These are phyloP conservation scores for Diplogasteroides magnus DNA, from an alignment of 1,140 invertebrate species.

Conservation along the genomic window DNA sequence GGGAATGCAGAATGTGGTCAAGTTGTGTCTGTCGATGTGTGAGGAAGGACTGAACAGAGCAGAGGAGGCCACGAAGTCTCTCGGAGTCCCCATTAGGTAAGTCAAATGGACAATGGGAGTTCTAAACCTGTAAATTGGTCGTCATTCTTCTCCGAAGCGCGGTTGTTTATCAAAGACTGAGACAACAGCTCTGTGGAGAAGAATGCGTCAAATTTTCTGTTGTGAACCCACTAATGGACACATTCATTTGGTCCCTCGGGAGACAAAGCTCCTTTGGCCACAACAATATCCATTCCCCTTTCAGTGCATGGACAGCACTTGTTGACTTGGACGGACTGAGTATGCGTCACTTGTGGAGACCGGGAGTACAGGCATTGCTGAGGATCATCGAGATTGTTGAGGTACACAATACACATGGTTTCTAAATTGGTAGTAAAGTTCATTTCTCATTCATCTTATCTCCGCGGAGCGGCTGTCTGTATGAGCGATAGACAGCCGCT, in stretches of 20 bases:
- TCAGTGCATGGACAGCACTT: constrained; percentile 73
- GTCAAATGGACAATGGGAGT: not conserved
- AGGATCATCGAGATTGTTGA: constrained; percentile 89
- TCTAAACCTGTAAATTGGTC: constrained; percentile 11
- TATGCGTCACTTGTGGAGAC: constrained; percentile 89
- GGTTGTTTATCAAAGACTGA: too few species aligned
- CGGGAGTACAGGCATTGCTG: constrained; percentile 80
- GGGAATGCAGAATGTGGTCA: constrained; percentile 84
- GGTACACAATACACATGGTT: constrained; percentile 26
- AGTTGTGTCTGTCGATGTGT: constrained; percentile 80
- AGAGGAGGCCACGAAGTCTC: constrained; percentile 82
- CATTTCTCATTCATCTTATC: too few species aligned
- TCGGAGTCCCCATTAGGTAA: constrained; percentile 63
- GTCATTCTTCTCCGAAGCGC: too few species aligned
- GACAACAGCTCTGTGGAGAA: too few species aligned
- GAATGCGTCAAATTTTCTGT: too few species aligned
- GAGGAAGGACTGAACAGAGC: constrained; percentile 84
- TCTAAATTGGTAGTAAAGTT: too few species aligned
- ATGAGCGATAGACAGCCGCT: too few species aligned
- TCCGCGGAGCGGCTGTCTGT: too few species aligned
- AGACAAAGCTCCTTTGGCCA: too few species aligned
- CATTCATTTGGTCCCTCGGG: too few species aligned
- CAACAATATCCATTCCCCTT: constrained; percentile 11
- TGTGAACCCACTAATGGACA: too few species aligned
- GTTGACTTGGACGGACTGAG: constrained; percentile 88